These are phyloP conservation scores for Hipparchia semele DNA, from an alignment of 2,888 invertebrate genomes.

Conservation along the genomic window DNA sequence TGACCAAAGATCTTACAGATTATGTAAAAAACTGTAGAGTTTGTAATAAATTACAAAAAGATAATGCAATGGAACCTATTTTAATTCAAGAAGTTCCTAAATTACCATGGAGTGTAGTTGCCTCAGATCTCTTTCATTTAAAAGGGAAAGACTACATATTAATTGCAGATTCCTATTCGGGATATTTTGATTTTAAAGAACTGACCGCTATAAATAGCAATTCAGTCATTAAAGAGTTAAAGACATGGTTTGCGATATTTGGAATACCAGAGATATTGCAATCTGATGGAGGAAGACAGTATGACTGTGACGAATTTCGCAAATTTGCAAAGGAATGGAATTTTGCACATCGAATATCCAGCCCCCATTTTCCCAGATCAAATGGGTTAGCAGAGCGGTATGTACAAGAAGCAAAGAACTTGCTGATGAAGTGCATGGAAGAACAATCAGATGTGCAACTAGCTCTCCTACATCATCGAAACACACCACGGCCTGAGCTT, in stretches of 20 bases:
- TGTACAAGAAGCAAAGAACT: not conserved
- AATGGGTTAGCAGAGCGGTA: not conserved
- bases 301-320: not conserved
- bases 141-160: not conserved
- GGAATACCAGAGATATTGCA: not conserved
- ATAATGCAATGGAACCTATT: not conserved
- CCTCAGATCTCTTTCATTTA: not conserved
- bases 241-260: not conserved
- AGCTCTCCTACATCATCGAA: conserved; percentile 13
- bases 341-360: not conserved
- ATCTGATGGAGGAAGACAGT: not conserved
- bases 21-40: not conserved
- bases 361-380: conserved; percentile 1
- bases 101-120: not conserved
- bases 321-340: not conserved
- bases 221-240: conserved; percentile 2
- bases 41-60: not conserved
- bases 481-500: conserved; percentile 10
- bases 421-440: conserved; percentile 1
- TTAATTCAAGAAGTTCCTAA: not conserved
- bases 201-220: not conserved
- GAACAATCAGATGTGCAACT: conserved; percentile 8
- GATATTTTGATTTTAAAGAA: conserved; percentile 2
- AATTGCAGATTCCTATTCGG: not conserved
- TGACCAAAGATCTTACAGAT: not conserved